Conservation (phyloP, 2,113 vertebrate genomes). For the Takifugu flavidus region DNA sequence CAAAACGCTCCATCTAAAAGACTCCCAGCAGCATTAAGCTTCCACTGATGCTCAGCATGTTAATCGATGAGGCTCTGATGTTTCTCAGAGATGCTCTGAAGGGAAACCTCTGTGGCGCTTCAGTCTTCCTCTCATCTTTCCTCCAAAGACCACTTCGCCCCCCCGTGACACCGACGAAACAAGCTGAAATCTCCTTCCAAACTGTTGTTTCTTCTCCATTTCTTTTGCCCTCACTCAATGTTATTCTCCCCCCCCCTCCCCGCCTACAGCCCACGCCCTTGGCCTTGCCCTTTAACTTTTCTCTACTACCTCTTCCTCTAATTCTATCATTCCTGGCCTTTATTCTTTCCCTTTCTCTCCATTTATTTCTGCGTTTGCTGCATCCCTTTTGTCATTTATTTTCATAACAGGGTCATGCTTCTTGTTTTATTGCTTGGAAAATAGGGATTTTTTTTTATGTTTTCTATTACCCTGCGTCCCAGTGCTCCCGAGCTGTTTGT, state of each 20-base stretch:
- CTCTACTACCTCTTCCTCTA: background rate
- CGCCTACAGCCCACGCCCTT: constrained; percentile 21
- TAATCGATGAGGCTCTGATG: constrained; percentile 53
- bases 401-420: background rate
- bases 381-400: background rate
- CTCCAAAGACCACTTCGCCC: constrained; percentile 20
- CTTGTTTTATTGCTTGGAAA: constrained; percentile 10
- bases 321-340: background rate
- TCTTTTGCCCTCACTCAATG: background rate
- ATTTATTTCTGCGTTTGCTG: background rate
- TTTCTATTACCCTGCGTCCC: background rate
- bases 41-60: constrained; percentile 26
- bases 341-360: background rate
- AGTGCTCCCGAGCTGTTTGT: constrained; percentile 5
- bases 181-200: constrained; percentile 31
- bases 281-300: constrained; percentile 8
- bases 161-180: constrained; percentile 37
- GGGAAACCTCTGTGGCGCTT: constrained; percentile 18
- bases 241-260: constrained; percentile 24
- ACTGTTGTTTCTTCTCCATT: constrained; percentile 1
- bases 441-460: background rate
- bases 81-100: constrained; percentile 35
- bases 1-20: constrained; percentile 45
- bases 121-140: constrained; percentile 29
- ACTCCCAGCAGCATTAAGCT: constrained; percentile 26